phyloP scores from a whole-genome alignment of 1,140 invertebrate species.

The Cecropterus lyciades region DNA sequence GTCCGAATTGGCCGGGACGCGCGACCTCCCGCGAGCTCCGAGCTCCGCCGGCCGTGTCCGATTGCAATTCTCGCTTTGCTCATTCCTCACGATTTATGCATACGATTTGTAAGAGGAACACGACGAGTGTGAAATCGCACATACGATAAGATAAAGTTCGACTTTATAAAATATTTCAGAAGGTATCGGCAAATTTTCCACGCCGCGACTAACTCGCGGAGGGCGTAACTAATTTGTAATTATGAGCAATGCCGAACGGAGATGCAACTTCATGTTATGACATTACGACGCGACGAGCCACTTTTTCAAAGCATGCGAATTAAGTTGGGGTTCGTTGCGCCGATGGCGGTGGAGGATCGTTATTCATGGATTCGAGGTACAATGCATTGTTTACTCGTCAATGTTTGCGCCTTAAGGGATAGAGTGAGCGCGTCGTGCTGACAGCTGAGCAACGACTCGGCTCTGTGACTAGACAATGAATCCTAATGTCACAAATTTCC shows the following conservation, averaged over 20 bases:
- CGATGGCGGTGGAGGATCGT: conserved; percentile 62
- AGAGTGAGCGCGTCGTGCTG: conserved; percentile 46
- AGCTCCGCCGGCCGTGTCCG: conserved; percentile 54
- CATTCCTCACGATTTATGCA: conserved; percentile 70
- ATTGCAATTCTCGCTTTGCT: conserved; percentile 70
- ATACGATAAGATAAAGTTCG: conserved; percentile 56
- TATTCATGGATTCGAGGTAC: conserved; percentile 72
- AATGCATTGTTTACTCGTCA: conserved; percentile 76
- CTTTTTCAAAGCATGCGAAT: conserved; percentile 68
- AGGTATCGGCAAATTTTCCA: conserved; percentile 38
- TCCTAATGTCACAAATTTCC: conserved; percentile 21
- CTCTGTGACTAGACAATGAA: conserved; percentile 33
- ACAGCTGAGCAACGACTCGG: conserved; percentile 57
- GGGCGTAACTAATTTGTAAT: conserved; percentile 47
- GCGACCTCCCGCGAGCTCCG: conserved; percentile 72
- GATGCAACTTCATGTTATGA: conserved; percentile 43
- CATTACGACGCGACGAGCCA: conserved; percentile 34
- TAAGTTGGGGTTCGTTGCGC: conserved; percentile 60
- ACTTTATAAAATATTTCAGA: conserved; percentile 47
- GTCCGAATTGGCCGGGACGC: conserved; percentile 70
- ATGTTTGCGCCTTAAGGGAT: conserved; percentile 53
- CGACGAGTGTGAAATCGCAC: conserved; percentile 67
- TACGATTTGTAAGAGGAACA: conserved; percentile 63
- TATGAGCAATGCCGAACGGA: conserved; percentile 38
- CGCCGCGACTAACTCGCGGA: conserved; percentile 32